These are phyloP conservation scores for Lamellibrachia luymesi DNA, from an alignment of 1,140 invertebrate species.

Conservation along the genomic window DNA sequence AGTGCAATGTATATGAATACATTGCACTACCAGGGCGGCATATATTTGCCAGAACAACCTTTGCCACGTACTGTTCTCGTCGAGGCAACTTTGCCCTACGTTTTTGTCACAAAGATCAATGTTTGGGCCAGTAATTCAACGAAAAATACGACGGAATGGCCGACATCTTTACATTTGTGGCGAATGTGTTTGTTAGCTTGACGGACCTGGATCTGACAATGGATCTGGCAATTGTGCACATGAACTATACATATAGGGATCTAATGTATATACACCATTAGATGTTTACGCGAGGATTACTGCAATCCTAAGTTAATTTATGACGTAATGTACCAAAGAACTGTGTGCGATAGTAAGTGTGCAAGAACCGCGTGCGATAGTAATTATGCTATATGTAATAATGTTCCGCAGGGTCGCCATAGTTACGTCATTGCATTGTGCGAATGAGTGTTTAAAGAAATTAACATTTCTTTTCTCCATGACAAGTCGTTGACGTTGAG, in stretches of 20 bases:
- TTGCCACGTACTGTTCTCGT: too few relatives aligned
- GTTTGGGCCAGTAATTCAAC: too few relatives aligned
- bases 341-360: not conserved
- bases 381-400: not conserved
- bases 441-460: not conserved
- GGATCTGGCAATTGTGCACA: not conserved
- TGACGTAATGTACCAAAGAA: not conserved
- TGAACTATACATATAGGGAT: not conserved
- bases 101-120: too few relatives aligned
- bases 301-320: not conserved
- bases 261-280: not conserved
- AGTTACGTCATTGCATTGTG: not conserved
- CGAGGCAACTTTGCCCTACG: too few relatives aligned
- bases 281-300: not conserved
- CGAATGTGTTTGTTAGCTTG: too few relatives aligned
- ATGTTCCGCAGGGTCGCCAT: not conserved
- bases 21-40: too few relatives aligned
- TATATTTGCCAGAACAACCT: too few relatives aligned
- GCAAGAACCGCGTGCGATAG: not conserved
- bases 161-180: too few relatives aligned
- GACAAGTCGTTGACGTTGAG: not conserved
- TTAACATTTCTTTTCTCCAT: not conserved
- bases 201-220: too few relatives aligned
- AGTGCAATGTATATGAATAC: too few relatives aligned
- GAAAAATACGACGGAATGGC: too few relatives aligned